Percentiles rank a stretch among this genome's conserved stretches.
These are phyloP conservation scores for Genyomyrus donnyi DNA, from an alignment of 2,113 vertebrate species.

Conservation along the genomic window DNA sequence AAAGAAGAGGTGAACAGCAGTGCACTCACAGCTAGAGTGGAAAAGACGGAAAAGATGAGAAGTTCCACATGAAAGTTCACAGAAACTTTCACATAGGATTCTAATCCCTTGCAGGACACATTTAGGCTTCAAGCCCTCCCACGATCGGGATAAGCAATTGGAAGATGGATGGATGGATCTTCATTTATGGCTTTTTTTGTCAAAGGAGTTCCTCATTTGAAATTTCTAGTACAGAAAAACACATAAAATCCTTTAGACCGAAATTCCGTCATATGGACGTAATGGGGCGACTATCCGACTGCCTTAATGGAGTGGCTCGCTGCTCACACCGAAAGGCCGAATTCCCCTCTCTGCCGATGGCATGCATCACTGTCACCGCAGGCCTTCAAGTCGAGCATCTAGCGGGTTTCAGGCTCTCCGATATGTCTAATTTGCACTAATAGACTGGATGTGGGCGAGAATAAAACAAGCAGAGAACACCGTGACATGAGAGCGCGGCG, in stretches of 20 bases:
- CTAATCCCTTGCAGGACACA: background rate
- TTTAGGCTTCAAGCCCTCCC: background rate
- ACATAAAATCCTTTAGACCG: background rate
- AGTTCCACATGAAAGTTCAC: background rate
- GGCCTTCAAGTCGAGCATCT: background rate
- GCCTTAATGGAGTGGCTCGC: background rate
- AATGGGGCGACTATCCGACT: background rate
- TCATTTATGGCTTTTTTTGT: background rate
- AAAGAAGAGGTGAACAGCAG: background rate
- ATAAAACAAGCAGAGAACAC: background rate
- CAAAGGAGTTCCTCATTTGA: background rate
- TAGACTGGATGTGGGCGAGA: background rate
- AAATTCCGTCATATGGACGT: background rate
- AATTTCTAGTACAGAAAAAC: background rate
- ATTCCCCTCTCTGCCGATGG: background rate
- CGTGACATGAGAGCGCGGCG: background rate
- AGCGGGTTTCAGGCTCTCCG: background rate
- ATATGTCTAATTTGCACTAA: constrained; percentile 12
- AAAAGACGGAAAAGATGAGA: background rate
- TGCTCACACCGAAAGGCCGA: background rate
- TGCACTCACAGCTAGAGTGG: background rate
- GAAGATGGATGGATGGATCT: background rate
- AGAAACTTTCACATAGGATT: background rate
- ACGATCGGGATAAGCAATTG: background rate
- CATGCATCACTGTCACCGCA: background rate